A percentile compares a stretch with the other conserved stretches of the same genome.
Evolutionary conservation across 2,113 vertebrate genomes (phyloP).

Genomic region (Notarius lentiginosus): DNA sequence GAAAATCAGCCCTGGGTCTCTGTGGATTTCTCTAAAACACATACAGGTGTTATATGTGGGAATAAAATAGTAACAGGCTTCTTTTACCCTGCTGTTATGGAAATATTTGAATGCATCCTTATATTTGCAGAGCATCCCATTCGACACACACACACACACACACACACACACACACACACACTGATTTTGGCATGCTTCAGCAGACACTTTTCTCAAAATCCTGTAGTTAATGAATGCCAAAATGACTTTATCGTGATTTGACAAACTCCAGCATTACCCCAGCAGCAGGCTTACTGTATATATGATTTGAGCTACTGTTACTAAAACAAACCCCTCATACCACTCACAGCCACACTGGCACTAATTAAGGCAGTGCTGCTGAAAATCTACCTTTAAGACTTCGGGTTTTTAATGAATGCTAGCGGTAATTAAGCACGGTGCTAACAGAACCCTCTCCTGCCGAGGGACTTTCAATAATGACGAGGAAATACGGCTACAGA

Average conservation of each 20-base stretch:
- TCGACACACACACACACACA: slow-evolving; percentile 17
- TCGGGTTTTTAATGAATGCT: slow-evolving; percentile 51
- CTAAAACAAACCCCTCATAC: background rate
- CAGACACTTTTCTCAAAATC: slow-evolving; percentile 19
- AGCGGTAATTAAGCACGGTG: slow-evolving; percentile 53
- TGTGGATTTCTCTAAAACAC: background rate
- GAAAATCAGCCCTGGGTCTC: background rate
- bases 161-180: slow-evolving; percentile 10
- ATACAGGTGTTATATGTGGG: background rate
- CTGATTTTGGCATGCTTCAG: background rate
- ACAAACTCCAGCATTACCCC: background rate
- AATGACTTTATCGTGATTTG: background rate
- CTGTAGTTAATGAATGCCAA: slow-evolving; percentile 18
- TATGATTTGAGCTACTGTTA: slow-evolving; percentile 15
- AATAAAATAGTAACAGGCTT: background rate
- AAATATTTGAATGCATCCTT: slow-evolving; percentile 18
- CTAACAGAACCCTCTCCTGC: slow-evolving; percentile 48
- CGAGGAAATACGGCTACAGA: slow-evolving; percentile 54
- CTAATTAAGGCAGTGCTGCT: slow-evolving; percentile 61
- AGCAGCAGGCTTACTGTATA: slow-evolving; percentile 15
- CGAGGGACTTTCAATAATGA: slow-evolving; percentile 52
- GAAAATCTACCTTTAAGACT: slow-evolving; percentile 62
- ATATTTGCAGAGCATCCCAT: background rate
- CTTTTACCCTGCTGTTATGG: background rate
- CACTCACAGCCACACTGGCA: slow-evolving; percentile 12